Evolutionary conservation across 1,140 invertebrate species (phyloP).

Genomic region (Cydia strobilella): DNA sequence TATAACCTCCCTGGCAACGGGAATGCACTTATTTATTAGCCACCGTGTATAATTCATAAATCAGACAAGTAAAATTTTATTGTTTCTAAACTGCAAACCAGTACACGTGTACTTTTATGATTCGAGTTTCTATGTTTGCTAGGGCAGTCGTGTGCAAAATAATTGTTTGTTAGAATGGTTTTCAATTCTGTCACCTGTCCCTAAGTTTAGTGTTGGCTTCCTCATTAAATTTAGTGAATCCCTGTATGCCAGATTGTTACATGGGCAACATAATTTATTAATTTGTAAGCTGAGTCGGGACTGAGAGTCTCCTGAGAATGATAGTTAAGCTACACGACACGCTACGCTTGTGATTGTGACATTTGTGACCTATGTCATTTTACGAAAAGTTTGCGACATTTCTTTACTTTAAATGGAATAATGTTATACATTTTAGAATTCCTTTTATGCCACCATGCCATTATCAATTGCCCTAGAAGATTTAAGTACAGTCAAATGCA

Average conservation of each 20-base stretch:
- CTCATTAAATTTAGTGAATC: constrained; percentile 26
- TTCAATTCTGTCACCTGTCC: background rate
- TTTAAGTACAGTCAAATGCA: too few relatives aligned
- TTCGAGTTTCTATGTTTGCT: background rate
- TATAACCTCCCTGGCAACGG: too few relatives aligned
- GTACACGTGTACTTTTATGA: background rate
- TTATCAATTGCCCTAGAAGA: too few relatives aligned
- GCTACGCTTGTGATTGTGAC: background rate
- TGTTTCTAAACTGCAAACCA: background rate
- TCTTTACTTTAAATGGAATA: too few relatives aligned
- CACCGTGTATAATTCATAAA: too few relatives aligned
- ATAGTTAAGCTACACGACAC: background rate
- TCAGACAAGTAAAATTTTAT: background rate
- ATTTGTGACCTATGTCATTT: constrained; percentile 1
- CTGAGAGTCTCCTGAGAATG: constrained; percentile 4
- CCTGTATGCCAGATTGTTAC: background rate
- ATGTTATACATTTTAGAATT: too few relatives aligned
- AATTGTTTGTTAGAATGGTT: background rate
- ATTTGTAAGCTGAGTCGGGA: constrained; percentile 1
- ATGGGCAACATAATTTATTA: constrained; percentile 21
- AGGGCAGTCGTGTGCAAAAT: background rate
- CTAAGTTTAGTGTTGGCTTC: background rate
- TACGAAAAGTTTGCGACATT: background rate
- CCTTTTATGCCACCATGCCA: too few relatives aligned
- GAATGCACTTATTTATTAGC: too few relatives aligned